Evolutionary conservation across 2,797 vertebrate species (phyloP).

Genomic region (Petrocephalus schoutedeni): DNA sequence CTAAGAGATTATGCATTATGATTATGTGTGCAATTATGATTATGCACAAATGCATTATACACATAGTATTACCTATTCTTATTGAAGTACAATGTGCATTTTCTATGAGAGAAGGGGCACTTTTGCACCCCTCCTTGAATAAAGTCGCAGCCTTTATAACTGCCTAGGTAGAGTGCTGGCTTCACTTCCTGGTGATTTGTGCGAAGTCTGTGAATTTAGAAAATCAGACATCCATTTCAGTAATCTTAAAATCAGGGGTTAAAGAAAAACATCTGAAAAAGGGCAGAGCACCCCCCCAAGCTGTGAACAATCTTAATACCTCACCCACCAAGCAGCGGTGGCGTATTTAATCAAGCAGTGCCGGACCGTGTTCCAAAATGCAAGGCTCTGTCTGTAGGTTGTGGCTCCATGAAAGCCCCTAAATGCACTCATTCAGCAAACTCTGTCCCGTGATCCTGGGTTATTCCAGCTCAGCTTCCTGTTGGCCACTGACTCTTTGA

Average conservation of each 20-base stretch:
- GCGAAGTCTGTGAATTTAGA: background rate
- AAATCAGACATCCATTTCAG: background rate
- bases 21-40: too few relatives aligned
- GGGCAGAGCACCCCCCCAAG: background rate
- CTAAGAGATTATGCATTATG: background rate
- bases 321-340: constrained; percentile 37
- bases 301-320: constrained; percentile 5
- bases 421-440: background rate
- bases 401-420: background rate
- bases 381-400: background rate
- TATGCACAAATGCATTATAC: background rate
- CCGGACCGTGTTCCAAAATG: background rate
- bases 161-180: background rate
- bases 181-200: background rate
- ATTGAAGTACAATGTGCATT: background rate
- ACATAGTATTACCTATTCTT: background rate
- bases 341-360: constrained; percentile 42
- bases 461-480: background rate
- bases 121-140: background rate
- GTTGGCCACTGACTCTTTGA: background rate
- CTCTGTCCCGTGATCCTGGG: background rate
- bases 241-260: background rate
- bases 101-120: background rate
- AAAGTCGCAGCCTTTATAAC: background rate
- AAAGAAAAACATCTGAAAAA: background rate